Evolutionary conservation across 2,888 invertebrate species (phyloP), one percentile per base, ranked within the genome.

Genomic region (Melanostoma mellinum): DNA sequence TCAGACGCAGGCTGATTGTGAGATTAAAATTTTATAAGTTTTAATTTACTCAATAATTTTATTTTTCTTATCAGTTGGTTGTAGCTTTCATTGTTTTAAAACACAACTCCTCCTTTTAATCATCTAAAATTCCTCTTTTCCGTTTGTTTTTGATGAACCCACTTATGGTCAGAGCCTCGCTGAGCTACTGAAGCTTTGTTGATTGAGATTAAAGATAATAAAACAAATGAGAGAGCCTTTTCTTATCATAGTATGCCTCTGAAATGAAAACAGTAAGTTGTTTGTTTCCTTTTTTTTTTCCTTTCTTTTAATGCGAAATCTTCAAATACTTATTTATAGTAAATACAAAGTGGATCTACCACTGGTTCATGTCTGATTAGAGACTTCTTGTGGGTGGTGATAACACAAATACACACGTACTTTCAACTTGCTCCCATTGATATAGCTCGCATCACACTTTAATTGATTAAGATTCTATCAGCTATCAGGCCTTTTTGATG

Each of bases 321-420:
- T 20, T 20, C 20, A 20, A 20, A 20, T 20, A 20, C 20, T 20
- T 20, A 20, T 20, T 20, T 20, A 20, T 20, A 20, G 20, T 42
- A 58, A 44, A 20, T 32, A 40, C 42, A 3, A 33, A 5, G n/a
- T n/a, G 4, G 2, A 10, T 2, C 3, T 36, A 5, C 33, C 6
- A 20, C 30, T 48, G 36, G n/a, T 42, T 5, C 10, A 68, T 58
- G 35, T 42, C 58, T 32, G 38, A 77, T 76, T 67, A 58, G 35
- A 50, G 44, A n/a, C 36, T 72, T 44, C 72, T 67, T 72, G 76
- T 76, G 71, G 80, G 75, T 76, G 80, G 71, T 63, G 72, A 72
- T 72, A 55, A 76, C 36, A 50, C n/a, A 4, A 42, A 6, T 30
- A 4, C 8, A 52, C n/a, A 48, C 42, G n/a, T 33, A 46, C 10